Evolutionary conservation across 2,113 vertebrate genomes (phyloP).

Genomic region (Leucopsar rothschildi): DNA sequence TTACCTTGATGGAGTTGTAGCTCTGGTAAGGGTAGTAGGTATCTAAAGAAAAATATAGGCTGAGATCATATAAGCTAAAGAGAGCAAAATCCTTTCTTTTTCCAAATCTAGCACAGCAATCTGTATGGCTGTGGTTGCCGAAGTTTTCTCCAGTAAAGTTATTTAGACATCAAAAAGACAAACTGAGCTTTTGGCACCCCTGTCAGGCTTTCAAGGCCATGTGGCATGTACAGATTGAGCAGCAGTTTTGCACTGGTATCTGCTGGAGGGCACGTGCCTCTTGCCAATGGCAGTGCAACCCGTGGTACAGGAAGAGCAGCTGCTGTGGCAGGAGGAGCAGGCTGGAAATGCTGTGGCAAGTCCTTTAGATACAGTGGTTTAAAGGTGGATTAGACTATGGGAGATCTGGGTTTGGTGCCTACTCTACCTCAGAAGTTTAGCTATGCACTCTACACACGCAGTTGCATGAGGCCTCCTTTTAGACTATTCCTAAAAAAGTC

Average conservation of each 20-base stretch:
- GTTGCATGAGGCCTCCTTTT: background rate
- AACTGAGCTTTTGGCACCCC: background rate
- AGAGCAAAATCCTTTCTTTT: background rate
- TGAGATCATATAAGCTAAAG: background rate
- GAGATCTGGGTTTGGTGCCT: background rate
- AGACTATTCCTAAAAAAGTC: background rate
- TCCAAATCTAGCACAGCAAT: background rate
- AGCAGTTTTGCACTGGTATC: background rate
- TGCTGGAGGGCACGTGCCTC: background rate
- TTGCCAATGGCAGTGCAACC: background rate
- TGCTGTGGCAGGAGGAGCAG: background rate
- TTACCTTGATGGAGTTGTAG: background rate
- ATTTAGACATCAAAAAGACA: background rate
- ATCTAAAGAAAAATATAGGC: background rate
- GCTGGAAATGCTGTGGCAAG: background rate
- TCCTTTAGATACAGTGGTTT: background rate
- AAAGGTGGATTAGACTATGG: background rate
- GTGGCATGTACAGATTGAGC: background rate
- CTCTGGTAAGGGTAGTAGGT: background rate
- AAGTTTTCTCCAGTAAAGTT: background rate
- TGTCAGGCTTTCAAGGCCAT: background rate
- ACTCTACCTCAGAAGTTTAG: background rate
- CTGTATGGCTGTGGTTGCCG: background rate
- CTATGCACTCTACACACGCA: background rate
- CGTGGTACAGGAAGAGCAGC: fast-evolving